Base-by-base conservation (phyloP, 2,113 vertebrate species). In the Crotalus helleri region DNA sequence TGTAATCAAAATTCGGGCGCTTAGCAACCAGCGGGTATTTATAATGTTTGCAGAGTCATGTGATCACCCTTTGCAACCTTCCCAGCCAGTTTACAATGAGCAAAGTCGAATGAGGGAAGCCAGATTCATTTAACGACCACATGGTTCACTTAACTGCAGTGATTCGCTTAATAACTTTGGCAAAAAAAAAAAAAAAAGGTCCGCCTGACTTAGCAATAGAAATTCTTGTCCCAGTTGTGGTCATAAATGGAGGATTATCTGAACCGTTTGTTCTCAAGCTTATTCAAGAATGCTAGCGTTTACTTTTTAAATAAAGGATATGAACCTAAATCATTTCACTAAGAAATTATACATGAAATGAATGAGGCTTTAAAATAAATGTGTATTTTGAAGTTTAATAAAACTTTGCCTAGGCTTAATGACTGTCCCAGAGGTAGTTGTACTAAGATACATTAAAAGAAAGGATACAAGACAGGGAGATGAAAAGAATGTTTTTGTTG, bases 391-490 rank as follows among this genome's bases (percentile, higher is more conserved):
- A 87, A 4, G 5, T 87, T 59, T 86, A 86, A 81, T 81, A 81
- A 39, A 23, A 46, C 54, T 59, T 90, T 59, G 58, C 57, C 44
- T 23, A 39, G 46, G 57, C 33, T 64, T 86, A 86, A 90, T 44
- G 81, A 44, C 49, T 87, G 29, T 33, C 23, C 55, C 74, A 54
- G 21, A 90, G 59, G 33, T 85, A 81, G 85, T 46, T 58, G 39
- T 92, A 23, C 13, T 92, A 44, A 85, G 11, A 85, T 29, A 59
- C 58, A 88, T 59, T 57, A 53, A 24, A 44, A 59, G 26, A 19
- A 91, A 94, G 69, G 29, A 10, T 81, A 57, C 91, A 58, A 69
- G 17, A 15, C 90, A 95, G 57, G 44, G 90, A 94, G 55, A 24
- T 46, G 93, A 69, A 12, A 29, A 92, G 26, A 91, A 54, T 0